Evolutionary conservation across 2,113 vertebrate genomes (phyloP), one percentile per base, ranked within the genome.

Genomic region (Bombycilla garrulus): DNA sequence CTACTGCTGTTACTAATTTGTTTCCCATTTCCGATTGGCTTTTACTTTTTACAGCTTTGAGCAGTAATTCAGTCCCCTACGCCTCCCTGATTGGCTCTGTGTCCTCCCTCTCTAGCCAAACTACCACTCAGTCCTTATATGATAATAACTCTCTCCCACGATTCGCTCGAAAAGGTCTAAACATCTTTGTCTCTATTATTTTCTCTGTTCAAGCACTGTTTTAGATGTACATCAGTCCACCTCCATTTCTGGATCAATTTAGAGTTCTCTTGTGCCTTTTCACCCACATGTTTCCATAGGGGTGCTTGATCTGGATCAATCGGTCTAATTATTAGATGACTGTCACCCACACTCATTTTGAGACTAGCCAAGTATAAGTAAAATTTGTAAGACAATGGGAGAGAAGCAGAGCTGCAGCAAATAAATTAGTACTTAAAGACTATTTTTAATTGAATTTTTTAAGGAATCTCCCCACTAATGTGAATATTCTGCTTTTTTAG

Each of bases 81-180:
- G 97, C 98, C 95, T 98, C 98, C 91, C 97, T 98, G 98, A 97
- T 98, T 98, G 98, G 98, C 97, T 98, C 98, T 98, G 97, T 98
- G 97, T 98, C 98, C 97, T 98, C 97, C 97, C 98, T 99, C 98
- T 98, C 98, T 98, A 98, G 98, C 98, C 98, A 98, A 98, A 98
- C 98, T 97, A 97, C 96, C 92, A 98, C 97, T 98, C 97, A 98
- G 97, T 97, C 97, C 97, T 98, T 98, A 98, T 98, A 98, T 98
- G 97, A 98, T 98, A 98, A 98, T 98, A 97, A 96, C 97, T 98
- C 98, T 98, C 98, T 98, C 97, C 98, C 98, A 99, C 97, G 88
- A 97, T 98, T 98, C 97, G 97, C 98, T 98, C 98, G 95, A 98
- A 98, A 98, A 98, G 98, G 97, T 98, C 98, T 98, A 98, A 98